phyloP scores from a whole-genome alignment of 2,888 invertebrate species.

The Griposia aprilina region DNA sequence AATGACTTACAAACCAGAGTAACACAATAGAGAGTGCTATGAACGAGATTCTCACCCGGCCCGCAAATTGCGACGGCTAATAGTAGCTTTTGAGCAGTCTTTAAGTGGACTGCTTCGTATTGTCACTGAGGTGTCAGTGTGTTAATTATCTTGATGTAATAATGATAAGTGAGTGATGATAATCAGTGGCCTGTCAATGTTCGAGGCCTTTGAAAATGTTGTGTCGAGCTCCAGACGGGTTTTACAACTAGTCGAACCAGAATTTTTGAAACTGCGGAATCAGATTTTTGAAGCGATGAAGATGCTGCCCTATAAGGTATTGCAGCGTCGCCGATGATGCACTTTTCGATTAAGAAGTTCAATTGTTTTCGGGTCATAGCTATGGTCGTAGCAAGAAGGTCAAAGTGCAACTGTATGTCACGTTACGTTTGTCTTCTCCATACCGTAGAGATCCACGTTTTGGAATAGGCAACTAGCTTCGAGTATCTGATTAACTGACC shows the following conservation, averaged over 20 bases:
- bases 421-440: not conserved
- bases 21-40: conserved; percentile 58
- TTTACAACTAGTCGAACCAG: not conserved
- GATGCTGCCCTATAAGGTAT: not conserved
- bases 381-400: not conserved
- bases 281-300: not conserved
- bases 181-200: conserved; percentile 26
- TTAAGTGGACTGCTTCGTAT: conserved; percentile 53
- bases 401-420: not conserved
- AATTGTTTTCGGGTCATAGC: conserved; percentile 5
- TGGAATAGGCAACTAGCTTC: not conserved
- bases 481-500: not conserved
- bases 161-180: conserved; percentile 37
- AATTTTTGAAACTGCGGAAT: not conserved
- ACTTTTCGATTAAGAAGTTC: conserved; percentile 1
- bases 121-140: conserved; percentile 46
- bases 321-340: not conserved
- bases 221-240: not conserved
- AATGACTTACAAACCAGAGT: conserved; percentile 58
- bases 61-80: conserved; percentile 57
- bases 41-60: conserved; percentile 61
- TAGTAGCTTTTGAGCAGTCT: conserved; percentile 55
- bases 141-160: conserved; percentile 49
- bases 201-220: not conserved
- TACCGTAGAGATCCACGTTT: not conserved